These are phyloP conservation scores for Syngnathus typhle DNA, from an alignment of 2,113 vertebrate genomes.

Conservation along the genomic window DNA sequence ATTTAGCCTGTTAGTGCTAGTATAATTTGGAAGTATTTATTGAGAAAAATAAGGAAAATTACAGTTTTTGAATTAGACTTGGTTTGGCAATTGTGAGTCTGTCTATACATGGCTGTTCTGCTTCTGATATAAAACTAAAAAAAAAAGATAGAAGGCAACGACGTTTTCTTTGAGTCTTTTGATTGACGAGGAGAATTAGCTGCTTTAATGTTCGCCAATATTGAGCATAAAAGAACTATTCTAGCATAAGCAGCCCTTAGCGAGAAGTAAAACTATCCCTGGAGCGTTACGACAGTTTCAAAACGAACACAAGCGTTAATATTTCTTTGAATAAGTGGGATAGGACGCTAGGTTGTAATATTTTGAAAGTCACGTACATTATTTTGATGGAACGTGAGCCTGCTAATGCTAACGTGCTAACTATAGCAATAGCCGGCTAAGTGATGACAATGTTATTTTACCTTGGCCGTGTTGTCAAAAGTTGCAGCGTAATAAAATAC, in stretches of 20 bases:
- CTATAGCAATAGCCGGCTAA: constrained; percentile 18
- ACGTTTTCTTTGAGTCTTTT: not conserved
- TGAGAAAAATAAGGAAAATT: too few species aligned
- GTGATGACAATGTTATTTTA: constrained; percentile 16
- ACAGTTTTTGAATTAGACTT: not conserved
- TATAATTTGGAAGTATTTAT: too few species aligned
- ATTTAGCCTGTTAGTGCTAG: not conserved
- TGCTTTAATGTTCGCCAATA: not conserved
- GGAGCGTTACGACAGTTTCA: not conserved
- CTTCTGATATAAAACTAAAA: too few species aligned
- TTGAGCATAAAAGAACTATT: not conserved
- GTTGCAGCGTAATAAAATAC: not conserved
- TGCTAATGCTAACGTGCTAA: constrained; percentile 27
- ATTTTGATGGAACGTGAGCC: constrained; percentile 23
- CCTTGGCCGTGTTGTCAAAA: constrained; percentile 9
- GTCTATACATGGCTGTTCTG: too few species aligned
- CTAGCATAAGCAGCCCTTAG: not conserved
- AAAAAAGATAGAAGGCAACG: too few species aligned
- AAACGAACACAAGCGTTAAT: too few species aligned
- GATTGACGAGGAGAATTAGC: not conserved
- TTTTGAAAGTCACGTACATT: not conserved
- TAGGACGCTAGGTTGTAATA: not conserved
- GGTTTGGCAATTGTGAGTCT: too few species aligned
- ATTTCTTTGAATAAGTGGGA: not conserved
- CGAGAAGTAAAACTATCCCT: not conserved